A percentile compares a stretch with the other conserved stretches of the same genome.
Evolutionary conservation across 2,888 invertebrate species (phyloP).

Genomic region (Diachrysia chrysitis): DNA sequence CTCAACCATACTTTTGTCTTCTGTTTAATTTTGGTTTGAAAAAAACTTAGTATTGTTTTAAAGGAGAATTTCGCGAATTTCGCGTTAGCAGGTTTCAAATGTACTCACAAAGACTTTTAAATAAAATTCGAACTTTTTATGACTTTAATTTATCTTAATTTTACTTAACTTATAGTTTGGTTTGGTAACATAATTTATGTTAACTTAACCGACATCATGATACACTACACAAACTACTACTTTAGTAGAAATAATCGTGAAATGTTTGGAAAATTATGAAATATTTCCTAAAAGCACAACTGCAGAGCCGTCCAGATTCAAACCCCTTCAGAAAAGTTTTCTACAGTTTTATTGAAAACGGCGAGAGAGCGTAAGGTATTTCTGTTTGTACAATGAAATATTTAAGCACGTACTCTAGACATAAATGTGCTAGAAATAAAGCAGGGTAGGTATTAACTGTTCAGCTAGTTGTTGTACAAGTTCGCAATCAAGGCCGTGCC

Average conservation of each 20-base stretch:
- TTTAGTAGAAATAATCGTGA: neutral
- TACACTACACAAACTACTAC: neutral
- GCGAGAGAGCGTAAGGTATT: neutral
- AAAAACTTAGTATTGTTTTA: slow-evolving; percentile 18
- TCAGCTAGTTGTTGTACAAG: slow-evolving; percentile 55
- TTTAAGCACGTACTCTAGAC: slow-evolving; percentile 28
- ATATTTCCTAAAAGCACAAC: neutral
- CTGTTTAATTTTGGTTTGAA: slow-evolving; percentile 23
- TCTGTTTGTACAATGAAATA: slow-evolving; percentile 20
- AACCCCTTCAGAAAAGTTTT: neutral
- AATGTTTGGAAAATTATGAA: neutral
- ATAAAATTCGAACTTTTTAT: too few relatives aligned
- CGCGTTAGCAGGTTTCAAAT: neutral
- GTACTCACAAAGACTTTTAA: neutral
- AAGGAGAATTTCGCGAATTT: neutral
- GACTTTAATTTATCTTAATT: too few relatives aligned
- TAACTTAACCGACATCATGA: too few relatives aligned
- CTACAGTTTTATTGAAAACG: neutral
- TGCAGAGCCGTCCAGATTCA: neutral
- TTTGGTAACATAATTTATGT: too few relatives aligned
- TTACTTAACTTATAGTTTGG: too few relatives aligned
- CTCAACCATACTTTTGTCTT: slow-evolving; percentile 23
- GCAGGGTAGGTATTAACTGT: slow-evolving; percentile 42
- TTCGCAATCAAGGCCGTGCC: slow-evolving; percentile 57
- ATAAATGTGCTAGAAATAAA: slow-evolving; percentile 53